Evolutionary conservation across 2,113 vertebrate species (phyloP).

Genomic region (Cichladusa arquata): DNA sequence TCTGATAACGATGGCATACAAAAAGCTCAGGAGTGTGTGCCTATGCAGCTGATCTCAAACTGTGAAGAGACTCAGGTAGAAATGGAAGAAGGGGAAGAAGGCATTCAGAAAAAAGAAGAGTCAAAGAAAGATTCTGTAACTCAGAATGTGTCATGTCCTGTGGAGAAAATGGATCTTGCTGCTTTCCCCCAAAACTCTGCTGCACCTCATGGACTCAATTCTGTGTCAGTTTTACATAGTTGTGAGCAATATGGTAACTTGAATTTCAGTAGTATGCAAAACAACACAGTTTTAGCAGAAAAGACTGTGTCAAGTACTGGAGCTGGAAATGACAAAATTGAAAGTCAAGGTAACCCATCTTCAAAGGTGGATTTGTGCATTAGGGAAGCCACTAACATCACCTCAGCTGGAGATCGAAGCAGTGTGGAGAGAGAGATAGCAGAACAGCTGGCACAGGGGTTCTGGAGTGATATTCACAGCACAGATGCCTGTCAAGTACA

Average conservation of each 20-base stretch:
- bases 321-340: slow-evolving; percentile 49
- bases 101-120: slow-evolving; percentile 5
- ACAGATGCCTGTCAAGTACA: slow-evolving; percentile 67
- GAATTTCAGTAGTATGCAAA: slow-evolving; percentile 62
- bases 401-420: slow-evolving; percentile 75
- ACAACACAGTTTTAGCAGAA: slow-evolving; percentile 61
- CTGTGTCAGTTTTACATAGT: slow-evolving; percentile 60
- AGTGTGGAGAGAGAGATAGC: slow-evolving; percentile 93
- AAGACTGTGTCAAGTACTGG: slow-evolving; percentile 52
- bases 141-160: background rate
- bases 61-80: slow-evolving; percentile 63
- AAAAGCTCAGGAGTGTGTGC: slow-evolving; percentile 64
- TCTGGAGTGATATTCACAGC: slow-evolving; percentile 86
- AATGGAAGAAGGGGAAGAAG: slow-evolving; percentile 46
- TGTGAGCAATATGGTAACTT: slow-evolving; percentile 72
- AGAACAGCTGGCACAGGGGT: slow-evolving; percentile 92
- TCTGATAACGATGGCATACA: slow-evolving; percentile 59
- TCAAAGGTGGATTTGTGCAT: slow-evolving; percentile 39
- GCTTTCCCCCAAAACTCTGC: slow-evolving; percentile 30
- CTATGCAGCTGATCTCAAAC: slow-evolving; percentile 62
- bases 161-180: slow-evolving; percentile 41
- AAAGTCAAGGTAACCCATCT: slow-evolving; percentile 3
- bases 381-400: slow-evolving; percentile 6
- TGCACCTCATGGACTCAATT: slow-evolving; percentile 60
- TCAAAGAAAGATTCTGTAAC: slow-evolving; percentile 1